Evolutionary conservation across 2,888 invertebrate species (phyloP), one percentile per base, ranked within the genome.

Genomic region (Ctenicera cuprea): DNA sequence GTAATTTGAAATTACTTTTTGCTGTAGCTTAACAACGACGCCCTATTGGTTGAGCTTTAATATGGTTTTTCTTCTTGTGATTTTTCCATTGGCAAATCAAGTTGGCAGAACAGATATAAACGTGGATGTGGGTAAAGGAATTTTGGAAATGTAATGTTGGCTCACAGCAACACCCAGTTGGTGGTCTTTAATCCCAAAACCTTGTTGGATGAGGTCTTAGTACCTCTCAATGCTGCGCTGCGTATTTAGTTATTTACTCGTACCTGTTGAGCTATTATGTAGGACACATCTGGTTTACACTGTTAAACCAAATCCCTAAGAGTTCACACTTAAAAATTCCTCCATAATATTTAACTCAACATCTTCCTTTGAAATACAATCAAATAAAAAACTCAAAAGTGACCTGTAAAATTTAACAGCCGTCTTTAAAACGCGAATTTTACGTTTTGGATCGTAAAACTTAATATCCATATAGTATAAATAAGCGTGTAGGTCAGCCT

Each of bases 401-500:
- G 45, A 57, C 63, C 64, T 50, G 50, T 14, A 45, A 67, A 67
- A 62, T 67, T 67, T 67, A 73, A 67, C 54, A 54, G 45, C 57
- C 68, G 57, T 33, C 37, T 41, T 70, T 65, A 74, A 70, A 61
- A 61, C 52, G 62, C 65, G 43, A 65, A 70, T 65, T 61, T 65
- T 66, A 52, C 66, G 59, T 64, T 70, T 61, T 14, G 41, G 61
- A 48, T 65, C 69, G 48, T 74, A 74, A 74, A 74, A 74, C 65
- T 74, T 74, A 66, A 74, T 70, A 70, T 54, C 57, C 74, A 54
- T 65, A 54, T 33, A 33, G 50, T 59, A 74, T 74, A 70, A 70
- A 74, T 74, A 70, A 74, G 62, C 67, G 71, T 74, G 74, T 74
- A 74, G 74, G 74, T 74, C 74, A 74, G 30, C 52, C 63, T 45